phyloP scores from a whole-genome alignment of 2,113 vertebrate genomes.

The Puffinus mauretanicus region DNA sequence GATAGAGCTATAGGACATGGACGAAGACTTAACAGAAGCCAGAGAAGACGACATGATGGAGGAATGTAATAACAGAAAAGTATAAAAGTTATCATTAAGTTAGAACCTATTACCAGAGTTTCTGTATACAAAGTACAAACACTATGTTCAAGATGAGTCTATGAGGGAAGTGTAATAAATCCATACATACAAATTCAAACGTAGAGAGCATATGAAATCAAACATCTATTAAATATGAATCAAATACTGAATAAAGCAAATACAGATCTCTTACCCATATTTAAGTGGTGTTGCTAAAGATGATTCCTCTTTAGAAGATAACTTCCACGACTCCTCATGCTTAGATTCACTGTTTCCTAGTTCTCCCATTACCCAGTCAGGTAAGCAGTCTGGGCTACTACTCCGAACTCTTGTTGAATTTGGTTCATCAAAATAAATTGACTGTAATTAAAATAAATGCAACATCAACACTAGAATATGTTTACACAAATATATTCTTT shows the following conservation, averaged over 20 bases:
- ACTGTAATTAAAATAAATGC: slow-evolving; percentile 72
- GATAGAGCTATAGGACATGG: neutral
- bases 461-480: neutral
- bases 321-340: slow-evolving; percentile 57
- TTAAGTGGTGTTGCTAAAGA: slow-evolving; percentile 6
- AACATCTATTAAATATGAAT: neutral
- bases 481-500: neutral
- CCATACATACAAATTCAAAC: neutral
- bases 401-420: slow-evolving; percentile 43
- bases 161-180: neutral
- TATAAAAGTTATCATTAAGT: neutral
- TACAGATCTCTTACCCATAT: slow-evolving; percentile 53
- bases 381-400: slow-evolving; percentile 61
- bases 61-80: neutral
- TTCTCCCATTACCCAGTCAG: slow-evolving; percentile 83
- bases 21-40: neutral
- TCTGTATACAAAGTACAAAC: neutral
- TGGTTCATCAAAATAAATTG: slow-evolving; percentile 89
- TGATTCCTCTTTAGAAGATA: slow-evolving; percentile 51
- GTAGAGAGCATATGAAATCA: neutral
- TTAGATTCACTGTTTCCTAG: slow-evolving; percentile 55
- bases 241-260: neutral
- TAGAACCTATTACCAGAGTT: neutral
- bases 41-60: neutral
- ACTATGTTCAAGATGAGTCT: neutral